These are phyloP conservation scores for Benitochromis conjunctus DNA, from an alignment of 2,113 vertebrate species.

Conservation along the genomic window DNA sequence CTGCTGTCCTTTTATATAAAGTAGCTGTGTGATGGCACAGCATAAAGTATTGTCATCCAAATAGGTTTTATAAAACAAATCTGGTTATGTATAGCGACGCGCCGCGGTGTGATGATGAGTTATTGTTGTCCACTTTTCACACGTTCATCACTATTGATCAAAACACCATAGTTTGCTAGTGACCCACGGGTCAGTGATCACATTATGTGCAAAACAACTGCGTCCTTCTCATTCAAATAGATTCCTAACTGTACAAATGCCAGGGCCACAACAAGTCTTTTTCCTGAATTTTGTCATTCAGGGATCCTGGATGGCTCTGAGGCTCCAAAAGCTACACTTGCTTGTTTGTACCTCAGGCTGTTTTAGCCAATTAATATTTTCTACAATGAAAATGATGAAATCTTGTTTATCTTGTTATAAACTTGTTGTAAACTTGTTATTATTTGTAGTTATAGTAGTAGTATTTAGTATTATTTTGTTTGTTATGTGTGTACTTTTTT, in stretches of 20 bases:
- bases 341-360: background rate
- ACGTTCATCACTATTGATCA: slow-evolving; percentile 59
- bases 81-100: slow-evolving; percentile 42
- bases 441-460: too few species aligned
- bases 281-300: background rate
- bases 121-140: slow-evolving; percentile 54
- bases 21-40: slow-evolving; percentile 63
- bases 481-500: too few species aligned
- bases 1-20: slow-evolving; percentile 56
- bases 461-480: too few species aligned
- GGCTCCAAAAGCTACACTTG: background rate
- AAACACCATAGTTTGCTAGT: slow-evolving; percentile 16
- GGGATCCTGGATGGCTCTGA: background rate
- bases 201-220: slow-evolving; percentile 50
- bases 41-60: slow-evolving; percentile 70
- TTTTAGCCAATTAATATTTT: background rate
- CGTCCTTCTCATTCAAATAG: background rate
- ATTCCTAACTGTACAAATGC: background rate
- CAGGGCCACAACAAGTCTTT: background rate
- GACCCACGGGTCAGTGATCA: background rate
- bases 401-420: background rate
- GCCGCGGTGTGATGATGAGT: slow-evolving; percentile 3
- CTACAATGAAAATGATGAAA: background rate
- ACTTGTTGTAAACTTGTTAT: background rate
- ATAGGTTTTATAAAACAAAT: slow-evolving; percentile 49